A percentile compares a stretch with the other conserved stretches of the same genome.
These are phyloP conservation scores for Lethenteron camtschaticum DNA, from an alignment of 2,113 vertebrate species.

Conservation along the genomic window DNA sequence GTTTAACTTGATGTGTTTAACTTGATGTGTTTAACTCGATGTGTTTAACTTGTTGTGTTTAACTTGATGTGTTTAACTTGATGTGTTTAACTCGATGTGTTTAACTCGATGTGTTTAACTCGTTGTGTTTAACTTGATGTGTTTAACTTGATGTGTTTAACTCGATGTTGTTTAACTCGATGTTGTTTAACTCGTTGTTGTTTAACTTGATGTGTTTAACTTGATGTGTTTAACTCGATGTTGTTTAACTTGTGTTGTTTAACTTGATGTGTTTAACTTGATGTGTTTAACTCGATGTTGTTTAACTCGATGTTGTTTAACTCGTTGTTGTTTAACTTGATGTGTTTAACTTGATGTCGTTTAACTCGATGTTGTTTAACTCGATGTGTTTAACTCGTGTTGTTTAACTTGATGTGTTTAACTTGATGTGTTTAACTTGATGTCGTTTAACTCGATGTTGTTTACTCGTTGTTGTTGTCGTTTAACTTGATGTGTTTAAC, in stretches of 20 bases:
- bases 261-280: no score
- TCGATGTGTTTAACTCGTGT: background rate
- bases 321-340: background rate
- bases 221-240: background rate
- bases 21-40: background rate
- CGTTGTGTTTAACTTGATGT: background rate
- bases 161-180: background rate
- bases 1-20: background rate
- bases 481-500: background rate
- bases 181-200: background rate
- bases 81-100: background rate
- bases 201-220: background rate
- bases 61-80: background rate
- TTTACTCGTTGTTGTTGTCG: background rate
- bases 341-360: background rate
- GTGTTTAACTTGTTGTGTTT: background rate
- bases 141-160: background rate
- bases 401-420: background rate
- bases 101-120: background rate
- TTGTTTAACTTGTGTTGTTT: background rate
- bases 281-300: background rate
- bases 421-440: background rate
- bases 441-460: background rate
- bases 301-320: background rate
- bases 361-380: background rate